Conservation (phyloP, 2,888 invertebrate genomes). For the Scaptomyza reducta region DNA sequence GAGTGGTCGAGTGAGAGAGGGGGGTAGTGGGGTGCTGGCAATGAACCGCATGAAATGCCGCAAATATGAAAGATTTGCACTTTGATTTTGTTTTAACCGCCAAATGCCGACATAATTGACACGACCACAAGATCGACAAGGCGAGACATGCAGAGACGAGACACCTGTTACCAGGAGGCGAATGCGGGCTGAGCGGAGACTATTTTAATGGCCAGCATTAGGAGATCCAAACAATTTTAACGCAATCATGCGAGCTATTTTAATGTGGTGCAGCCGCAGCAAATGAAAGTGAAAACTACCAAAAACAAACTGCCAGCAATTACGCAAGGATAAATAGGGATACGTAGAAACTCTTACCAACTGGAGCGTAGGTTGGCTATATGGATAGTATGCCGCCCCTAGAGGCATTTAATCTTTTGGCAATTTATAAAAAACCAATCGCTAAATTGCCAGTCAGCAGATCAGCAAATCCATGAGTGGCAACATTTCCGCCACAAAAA, state of each 20-base stretch:
- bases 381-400: constrained; percentile 12
- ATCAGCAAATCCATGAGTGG: constrained; percentile 13
- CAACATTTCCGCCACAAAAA: constrained; percentile 31
- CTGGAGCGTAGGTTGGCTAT: constrained; percentile 22
- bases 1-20: neutral
- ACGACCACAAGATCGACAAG: constrained; percentile 45
- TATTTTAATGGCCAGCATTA: constrained; percentile 77
- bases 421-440: constrained; percentile 46
- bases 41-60: constrained; percentile 63
- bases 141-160: constrained; percentile 16
- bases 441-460: constrained; percentile 44
- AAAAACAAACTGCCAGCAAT: constrained; percentile 42
- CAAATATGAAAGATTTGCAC: constrained; percentile 77
- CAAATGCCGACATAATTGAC: constrained; percentile 74
- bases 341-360: neutral
- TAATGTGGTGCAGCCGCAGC: constrained; percentile 65
- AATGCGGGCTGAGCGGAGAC: neutral
- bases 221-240: constrained; percentile 80
- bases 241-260: constrained; percentile 80
- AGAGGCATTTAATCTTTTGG: constrained; percentile 41
- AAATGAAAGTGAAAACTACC: constrained; percentile 78
- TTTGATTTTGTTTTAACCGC: constrained; percentile 73
- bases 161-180: constrained; percentile 22
- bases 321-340: constrained; percentile 57
- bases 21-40: constrained; percentile 32